Evolutionary conservation across 2,113 vertebrate genomes (phyloP), one percentile per base, ranked within the genome.

Genomic region (Nycticryphes semicollaris): DNA sequence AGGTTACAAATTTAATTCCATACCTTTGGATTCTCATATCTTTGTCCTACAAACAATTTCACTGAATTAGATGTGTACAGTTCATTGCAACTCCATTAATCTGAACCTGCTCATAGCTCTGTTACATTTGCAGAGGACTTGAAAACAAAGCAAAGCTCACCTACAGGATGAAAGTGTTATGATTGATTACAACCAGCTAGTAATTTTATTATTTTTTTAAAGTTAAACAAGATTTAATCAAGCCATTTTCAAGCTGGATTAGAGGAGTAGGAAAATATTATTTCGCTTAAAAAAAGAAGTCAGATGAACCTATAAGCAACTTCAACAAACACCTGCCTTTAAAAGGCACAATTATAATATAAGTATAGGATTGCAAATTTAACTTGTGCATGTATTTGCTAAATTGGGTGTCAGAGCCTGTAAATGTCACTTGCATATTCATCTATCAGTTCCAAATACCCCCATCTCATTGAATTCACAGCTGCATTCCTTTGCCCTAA

Each of bases 361-460:
- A 81, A 84, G 14, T 84, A 67, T 22, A 88, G 67, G 64, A 48
- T n/a, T 93, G 33, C 51, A 88, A 89, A 78, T 86, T 78, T 86
- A 87, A 68, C 15, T 87, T 87, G 39, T 90, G 85, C 76, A 68
- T 72, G 13, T 30, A 64, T 94, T 95, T 96, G 31, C 72, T 92
- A 90, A 94, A 95, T 63, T 84, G 35, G 17, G 20, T 87, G 64
- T 72, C 75, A 88, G 59, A 92, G 48, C 21, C 83, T 84, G 51
- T 70, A 90, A 96, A 94, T 79, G 57, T 73, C 87, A 89, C 45
- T 91, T 95, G 57, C 30, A 76, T 84, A 92, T 87, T 94, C 93
- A 93, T 17, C 72, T 68, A 60, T 89, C 69, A 53, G 66, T 39
- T 64, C 53, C 87, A 87, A 78, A 84, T 75, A 72, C 6, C 30